Conservation (phyloP, 2,797 vertebrate genomes). For the Muraenolepis orangiensis region DNA sequence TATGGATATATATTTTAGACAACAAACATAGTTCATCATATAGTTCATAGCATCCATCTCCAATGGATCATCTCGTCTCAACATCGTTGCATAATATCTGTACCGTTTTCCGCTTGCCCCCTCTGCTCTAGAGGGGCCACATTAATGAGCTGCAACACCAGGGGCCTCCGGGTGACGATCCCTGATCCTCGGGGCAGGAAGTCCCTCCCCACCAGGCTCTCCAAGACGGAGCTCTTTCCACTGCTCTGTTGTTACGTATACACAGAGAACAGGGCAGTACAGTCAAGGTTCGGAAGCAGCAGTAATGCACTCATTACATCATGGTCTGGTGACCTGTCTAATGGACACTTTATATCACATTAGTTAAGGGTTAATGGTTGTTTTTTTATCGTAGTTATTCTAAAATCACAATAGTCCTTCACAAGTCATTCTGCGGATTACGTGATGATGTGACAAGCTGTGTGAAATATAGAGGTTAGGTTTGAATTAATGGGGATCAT, state of each 20-base stretch:
- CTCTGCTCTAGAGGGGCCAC: conserved; percentile 69
- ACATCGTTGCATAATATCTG: not conserved
- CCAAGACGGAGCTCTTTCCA: conserved; percentile 82
- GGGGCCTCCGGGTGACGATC: conserved; percentile 81
- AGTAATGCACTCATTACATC: not conserved
- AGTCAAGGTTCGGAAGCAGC: not conserved
- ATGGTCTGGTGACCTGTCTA: not conserved
- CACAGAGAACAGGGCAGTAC: not conserved
- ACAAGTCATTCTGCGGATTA: not conserved
- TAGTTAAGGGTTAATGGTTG: not conserved
- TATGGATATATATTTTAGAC: not conserved
- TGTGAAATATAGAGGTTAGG: not conserved
- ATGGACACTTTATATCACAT: not conserved
- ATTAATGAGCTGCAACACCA: conserved; percentile 79
- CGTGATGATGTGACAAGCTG: not conserved
- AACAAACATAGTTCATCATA: too few species aligned
- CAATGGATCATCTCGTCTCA: not conserved
- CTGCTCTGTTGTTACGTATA: conserved; percentile 71
- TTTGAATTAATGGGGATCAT: not conserved
- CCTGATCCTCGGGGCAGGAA: conserved; percentile 80
- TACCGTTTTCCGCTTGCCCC: conserved; percentile 69
- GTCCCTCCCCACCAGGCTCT: conserved; percentile 79
- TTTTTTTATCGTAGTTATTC: not conserved
- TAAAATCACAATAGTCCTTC: not conserved
- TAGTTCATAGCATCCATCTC: not conserved